Conservation (phyloP, 2,113 vertebrate genomes). For the Greenwoodochromis staneri region DNA sequence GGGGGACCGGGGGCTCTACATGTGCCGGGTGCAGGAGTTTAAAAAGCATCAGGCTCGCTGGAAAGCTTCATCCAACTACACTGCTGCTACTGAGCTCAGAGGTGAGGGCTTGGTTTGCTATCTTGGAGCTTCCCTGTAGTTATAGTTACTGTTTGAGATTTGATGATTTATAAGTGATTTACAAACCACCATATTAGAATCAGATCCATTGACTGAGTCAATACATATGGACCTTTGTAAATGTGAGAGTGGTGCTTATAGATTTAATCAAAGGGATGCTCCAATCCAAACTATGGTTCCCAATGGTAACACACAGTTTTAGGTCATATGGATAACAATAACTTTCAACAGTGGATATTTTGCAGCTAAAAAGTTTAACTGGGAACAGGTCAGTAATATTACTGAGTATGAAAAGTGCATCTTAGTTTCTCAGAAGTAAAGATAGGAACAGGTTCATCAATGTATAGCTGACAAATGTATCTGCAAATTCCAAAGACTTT, state of each 20-base stretch:
- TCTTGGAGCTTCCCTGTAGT: not conserved
- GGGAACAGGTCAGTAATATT: not conserved
- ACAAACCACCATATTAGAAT: not conserved
- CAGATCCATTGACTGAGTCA: not conserved
- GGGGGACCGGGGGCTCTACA: conserved; percentile 82
- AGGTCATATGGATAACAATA: not conserved
- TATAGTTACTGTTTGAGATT: not conserved
- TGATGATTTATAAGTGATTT: not conserved
- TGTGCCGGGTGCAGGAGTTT: conserved; percentile 92
- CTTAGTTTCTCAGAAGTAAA: not conserved
- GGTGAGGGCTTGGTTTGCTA: conserved; percentile 32
- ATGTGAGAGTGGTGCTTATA: not conserved
- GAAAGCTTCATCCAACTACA: conserved; percentile 86
- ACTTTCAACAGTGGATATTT: not conserved
- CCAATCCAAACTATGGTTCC: not conserved
- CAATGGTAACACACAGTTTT: not conserved
- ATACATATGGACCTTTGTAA: not conserved
- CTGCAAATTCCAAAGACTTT: not conserved
- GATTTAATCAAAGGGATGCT: not conserved
- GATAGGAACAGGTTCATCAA: not conserved
- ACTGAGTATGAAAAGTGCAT: not conserved
- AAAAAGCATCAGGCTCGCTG: conserved; percentile 83
- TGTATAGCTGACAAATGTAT: not conserved
- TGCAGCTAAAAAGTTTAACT: not conserved
- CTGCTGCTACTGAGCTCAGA: conserved; percentile 76